Evolutionary conservation across 2,888 invertebrate genomes (phyloP).

Genomic region (Dichetophora obliterata): DNA sequence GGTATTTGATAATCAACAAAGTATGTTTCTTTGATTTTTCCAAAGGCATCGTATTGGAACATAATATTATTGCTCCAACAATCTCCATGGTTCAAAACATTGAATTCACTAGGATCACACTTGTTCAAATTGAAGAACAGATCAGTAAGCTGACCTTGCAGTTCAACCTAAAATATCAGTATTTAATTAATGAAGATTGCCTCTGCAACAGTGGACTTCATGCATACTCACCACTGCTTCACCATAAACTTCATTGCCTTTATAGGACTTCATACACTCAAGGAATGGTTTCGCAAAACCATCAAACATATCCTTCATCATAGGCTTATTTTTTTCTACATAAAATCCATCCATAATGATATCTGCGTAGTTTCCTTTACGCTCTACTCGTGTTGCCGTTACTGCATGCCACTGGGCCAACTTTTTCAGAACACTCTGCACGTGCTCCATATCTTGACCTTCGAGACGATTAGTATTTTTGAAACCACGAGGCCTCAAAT

Average conservation of each 20-base stretch:
- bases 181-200: background rate
- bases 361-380: conserved; percentile 51
- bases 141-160: conserved; percentile 46
- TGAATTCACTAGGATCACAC: conserved; percentile 53
- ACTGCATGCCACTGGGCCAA: conserved; percentile 64
- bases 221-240: conserved; percentile 49
- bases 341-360: conserved; percentile 35
- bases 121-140: conserved; percentile 16
- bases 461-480: conserved; percentile 54
- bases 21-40: conserved; percentile 57
- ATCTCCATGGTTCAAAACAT: conserved; percentile 63
- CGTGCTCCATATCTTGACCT: conserved; percentile 59
- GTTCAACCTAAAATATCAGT: conserved; percentile 18
- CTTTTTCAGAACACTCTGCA: conserved; percentile 57
- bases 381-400: conserved; percentile 55
- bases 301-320: conserved; percentile 41
- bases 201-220: no score
- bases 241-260: conserved; percentile 51
- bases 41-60: conserved; percentile 56
- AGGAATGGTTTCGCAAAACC: conserved; percentile 35
- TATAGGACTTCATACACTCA: conserved; percentile 47
- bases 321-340: conserved; percentile 36
- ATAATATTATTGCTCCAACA: conserved; percentile 67
- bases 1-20: conserved; percentile 63
- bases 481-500: conserved; percentile 55